Evolutionary conservation across 2,797 vertebrate genomes (phyloP).

Genomic region (Chiloscyllium punctatum): DNA sequence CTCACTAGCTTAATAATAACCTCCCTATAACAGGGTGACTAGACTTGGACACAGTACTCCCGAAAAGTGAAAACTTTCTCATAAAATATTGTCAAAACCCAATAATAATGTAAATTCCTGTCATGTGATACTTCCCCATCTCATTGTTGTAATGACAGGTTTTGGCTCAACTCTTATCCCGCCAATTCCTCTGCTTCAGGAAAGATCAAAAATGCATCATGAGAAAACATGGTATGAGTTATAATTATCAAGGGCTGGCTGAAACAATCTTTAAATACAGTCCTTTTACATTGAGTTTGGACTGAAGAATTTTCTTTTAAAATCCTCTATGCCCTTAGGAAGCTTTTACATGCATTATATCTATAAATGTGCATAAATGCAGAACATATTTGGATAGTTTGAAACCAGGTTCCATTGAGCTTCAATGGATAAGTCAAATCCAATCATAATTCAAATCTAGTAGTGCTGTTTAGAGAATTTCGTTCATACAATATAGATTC

Average conservation of each 20-base stretch:
- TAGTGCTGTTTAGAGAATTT: background rate
- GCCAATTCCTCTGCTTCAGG: background rate
- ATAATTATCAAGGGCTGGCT: background rate
- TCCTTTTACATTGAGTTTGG: background rate
- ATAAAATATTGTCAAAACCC: background rate
- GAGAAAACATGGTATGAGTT: background rate
- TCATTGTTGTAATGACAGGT: background rate
- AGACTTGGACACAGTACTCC: too few relatives aligned
- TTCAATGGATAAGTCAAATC: background rate
- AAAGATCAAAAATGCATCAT: background rate
- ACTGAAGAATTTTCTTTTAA: background rate
- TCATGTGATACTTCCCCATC: background rate
- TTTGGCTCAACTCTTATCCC: background rate
- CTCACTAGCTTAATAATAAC: too few relatives aligned
- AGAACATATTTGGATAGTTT: background rate
- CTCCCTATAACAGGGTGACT: too few relatives aligned
- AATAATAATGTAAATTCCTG: background rate
- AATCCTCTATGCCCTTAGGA: background rate
- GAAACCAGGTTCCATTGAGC: background rate
- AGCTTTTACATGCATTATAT: background rate
- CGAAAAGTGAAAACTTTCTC: background rate
- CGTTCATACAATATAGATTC: background rate
- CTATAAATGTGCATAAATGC: background rate
- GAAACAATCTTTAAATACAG: background rate
- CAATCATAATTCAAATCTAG: background rate